Evolutionary conservation across 2,888 invertebrate genomes (phyloP).

Genomic region (Euzetes globulus): DNA sequence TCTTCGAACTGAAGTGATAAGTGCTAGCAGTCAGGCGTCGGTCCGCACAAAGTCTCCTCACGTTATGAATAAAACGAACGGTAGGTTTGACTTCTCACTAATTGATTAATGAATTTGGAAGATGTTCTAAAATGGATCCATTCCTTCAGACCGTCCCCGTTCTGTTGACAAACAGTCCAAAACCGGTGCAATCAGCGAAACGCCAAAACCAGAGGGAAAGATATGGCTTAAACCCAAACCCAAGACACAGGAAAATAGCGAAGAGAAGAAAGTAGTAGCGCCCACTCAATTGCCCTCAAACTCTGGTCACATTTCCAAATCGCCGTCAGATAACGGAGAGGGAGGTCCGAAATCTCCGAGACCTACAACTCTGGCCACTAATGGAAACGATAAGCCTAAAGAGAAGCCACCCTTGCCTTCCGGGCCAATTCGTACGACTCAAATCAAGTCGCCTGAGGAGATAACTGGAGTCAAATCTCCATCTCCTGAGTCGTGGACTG

Average conservation of each 20-base stretch:
- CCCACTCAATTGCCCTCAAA: not conserved
- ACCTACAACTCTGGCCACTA: not conserved
- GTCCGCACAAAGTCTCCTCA: not conserved
- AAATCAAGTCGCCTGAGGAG: constrained; percentile 85
- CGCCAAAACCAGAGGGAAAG: constrained; percentile 24
- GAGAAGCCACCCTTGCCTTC: not conserved
- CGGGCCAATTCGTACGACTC: constrained; percentile 50
- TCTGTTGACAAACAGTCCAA: constrained; percentile 2
- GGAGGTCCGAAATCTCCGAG: not conserved
- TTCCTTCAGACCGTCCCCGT: not conserved
- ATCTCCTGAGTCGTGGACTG: constrained; percentile 91
- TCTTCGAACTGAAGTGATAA: not conserved
- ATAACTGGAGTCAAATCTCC: constrained; percentile 87
- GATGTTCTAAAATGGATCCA: not conserved
- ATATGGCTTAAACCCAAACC: constrained; percentile 33
- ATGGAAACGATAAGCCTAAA: not conserved
- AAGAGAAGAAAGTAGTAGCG: not conserved
- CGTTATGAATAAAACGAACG: not conserved
- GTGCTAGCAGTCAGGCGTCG: not conserved
- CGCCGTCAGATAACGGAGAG: not conserved
- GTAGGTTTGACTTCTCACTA: not conserved
- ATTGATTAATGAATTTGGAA: not conserved
- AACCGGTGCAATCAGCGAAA: not conserved
- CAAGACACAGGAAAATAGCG: not conserved
- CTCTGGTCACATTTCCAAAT: not conserved